A percentile compares a stretch with the other conserved stretches of the same genome.
Conservation (phyloP, 2,888 invertebrate species). For the Lochmaea crataegi region DNA sequence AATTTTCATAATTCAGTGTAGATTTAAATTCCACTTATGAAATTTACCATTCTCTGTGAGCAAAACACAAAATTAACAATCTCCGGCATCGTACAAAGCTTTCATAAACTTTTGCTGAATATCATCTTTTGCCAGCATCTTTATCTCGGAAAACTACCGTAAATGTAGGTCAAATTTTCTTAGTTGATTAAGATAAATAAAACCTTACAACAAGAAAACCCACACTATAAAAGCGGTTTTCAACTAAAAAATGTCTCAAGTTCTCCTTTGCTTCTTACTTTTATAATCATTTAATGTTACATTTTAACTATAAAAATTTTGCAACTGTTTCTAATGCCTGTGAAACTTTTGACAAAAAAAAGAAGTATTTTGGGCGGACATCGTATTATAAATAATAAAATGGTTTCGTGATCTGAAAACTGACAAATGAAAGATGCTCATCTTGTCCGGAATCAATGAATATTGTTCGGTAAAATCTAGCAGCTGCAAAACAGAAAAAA, state of each 20-base stretch:
- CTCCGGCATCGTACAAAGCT: neutral
- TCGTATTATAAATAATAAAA: constrained; percentile 15
- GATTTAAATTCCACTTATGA: neutral
- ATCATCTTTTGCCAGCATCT: constrained; percentile 4
- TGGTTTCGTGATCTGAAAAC: constrained; percentile 20
- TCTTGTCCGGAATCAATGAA: constrained; percentile 30
- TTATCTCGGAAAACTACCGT: neutral
- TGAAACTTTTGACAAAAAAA: too few species aligned
- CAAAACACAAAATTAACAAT: constrained; percentile 7
- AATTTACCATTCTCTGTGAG: neutral
- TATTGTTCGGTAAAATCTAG: constrained; percentile 15
- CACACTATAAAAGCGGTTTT: neutral
- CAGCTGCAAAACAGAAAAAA: constrained; percentile 11
- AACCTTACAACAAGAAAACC: constrained; percentile 6
- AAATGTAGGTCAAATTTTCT: constrained; percentile 15
- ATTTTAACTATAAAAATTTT: too few species aligned
- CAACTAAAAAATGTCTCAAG: neutral
- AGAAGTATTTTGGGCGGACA: too few species aligned
- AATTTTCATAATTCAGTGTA: neutral
- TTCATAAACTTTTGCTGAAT: constrained; percentile 10
- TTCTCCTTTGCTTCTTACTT: neutral
- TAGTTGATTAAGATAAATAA: constrained; percentile 11
- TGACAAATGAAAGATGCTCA: constrained; percentile 26
- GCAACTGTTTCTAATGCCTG: too few species aligned
- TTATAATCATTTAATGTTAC: too few species aligned